Evolutionary conservation across 2,797 vertebrate species (phyloP).

Genomic region (Lepus townsendii): DNA sequence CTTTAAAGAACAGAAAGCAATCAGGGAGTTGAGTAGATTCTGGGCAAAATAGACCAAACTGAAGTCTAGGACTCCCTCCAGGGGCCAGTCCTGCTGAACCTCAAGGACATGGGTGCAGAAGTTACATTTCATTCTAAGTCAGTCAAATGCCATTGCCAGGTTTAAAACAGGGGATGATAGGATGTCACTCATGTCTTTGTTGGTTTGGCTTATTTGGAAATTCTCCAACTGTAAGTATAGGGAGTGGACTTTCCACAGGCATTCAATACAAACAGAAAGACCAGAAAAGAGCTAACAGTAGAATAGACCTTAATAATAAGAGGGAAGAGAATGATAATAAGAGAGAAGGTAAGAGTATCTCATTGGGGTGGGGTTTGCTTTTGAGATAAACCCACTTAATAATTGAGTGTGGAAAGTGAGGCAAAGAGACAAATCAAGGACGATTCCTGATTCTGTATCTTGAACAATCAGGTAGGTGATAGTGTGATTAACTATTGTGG

Average conservation of each 20-base stretch:
- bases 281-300: not conserved
- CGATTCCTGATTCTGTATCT: not conserved
- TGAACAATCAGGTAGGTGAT: not conserved
- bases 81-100: not conserved
- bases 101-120: not conserved
- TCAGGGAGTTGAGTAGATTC: not conserved
- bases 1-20: not conserved
- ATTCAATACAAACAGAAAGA: not conserved
- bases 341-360: not conserved
- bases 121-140: not conserved
- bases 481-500: not conserved
- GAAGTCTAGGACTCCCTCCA: not conserved
- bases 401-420: not conserved
- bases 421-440: not conserved
- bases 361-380: not conserved
- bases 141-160: not conserved
- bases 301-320: not conserved
- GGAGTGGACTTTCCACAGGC: not conserved
- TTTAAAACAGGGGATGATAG: not conserved
- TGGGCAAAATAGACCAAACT: not conserved
- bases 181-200: not conserved
- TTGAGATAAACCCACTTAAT: slow-evolving; percentile 10
- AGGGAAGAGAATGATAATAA: not conserved
- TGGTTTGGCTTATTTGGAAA: not conserved
- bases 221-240: not conserved